Conservation (phyloP, 2,797 vertebrate species). For the Liparis tanakae region DNA sequence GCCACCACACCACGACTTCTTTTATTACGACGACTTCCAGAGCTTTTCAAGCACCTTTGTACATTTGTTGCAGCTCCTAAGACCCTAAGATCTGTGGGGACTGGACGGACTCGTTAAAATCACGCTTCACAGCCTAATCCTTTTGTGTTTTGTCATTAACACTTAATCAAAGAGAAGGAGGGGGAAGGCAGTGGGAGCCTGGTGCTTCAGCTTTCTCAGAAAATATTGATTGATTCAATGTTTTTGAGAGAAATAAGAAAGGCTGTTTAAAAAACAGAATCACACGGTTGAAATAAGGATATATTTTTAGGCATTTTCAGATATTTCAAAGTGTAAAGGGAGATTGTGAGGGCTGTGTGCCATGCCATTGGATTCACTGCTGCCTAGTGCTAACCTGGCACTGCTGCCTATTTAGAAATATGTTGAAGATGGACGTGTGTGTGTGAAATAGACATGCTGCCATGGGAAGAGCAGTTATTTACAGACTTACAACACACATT, state of each 20-base stretch:
- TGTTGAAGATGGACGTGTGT: slow-evolving; percentile 11
- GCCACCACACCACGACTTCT: slow-evolving; percentile 24
- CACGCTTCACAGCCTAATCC: slow-evolving; percentile 73
- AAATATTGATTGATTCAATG: slow-evolving; percentile 38
- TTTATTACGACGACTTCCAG: slow-evolving; percentile 22
- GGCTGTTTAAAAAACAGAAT: not conserved
- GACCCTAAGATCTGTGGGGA: slow-evolving; percentile 50
- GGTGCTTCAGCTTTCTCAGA: slow-evolving; percentile 20
- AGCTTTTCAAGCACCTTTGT: slow-evolving; percentile 35
- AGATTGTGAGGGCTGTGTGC: not conserved
- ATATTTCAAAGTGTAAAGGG: slow-evolving; percentile 3
- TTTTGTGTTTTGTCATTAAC: slow-evolving; percentile 66
- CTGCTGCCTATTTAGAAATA: too few relatives aligned
- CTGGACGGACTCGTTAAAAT: slow-evolving; percentile 74
- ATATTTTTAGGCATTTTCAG: not conserved
- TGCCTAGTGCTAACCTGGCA: too few relatives aligned
- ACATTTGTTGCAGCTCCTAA: slow-evolving; percentile 47
- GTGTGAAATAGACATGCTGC: slow-evolving; percentile 6
- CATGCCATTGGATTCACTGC: slow-evolving; percentile 4
- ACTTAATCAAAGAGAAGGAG: slow-evolving; percentile 52
- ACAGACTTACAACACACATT: not conserved
- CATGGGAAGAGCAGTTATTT: slow-evolving; percentile 6
- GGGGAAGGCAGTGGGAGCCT: slow-evolving; percentile 13
- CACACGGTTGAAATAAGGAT: not conserved
- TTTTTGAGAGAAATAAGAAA: not conserved